A percentile compares a stretch with the other conserved stretches of the same genome.
Evolutionary conservation across 2,113 vertebrate species (phyloP).

Genomic region (Maccullochella peelii): DNA sequence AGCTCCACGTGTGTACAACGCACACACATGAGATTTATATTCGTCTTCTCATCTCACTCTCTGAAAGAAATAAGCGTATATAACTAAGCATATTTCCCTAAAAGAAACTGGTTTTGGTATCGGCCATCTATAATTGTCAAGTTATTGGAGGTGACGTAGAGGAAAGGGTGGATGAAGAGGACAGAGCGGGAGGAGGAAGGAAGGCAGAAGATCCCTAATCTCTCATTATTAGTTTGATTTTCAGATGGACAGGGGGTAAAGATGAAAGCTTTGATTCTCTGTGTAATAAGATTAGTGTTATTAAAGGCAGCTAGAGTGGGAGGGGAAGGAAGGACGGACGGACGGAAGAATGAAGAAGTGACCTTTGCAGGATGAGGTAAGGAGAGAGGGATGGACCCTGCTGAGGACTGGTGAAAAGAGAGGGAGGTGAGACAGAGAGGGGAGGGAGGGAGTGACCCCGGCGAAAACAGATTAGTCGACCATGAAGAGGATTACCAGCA

Average conservation of each 20-base stretch:
- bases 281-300: slow-evolving; percentile 66
- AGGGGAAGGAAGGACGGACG: slow-evolving; percentile 1
- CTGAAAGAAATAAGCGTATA: neutral
- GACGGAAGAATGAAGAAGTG: slow-evolving; percentile 29
- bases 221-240: slow-evolving; percentile 63
- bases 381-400: slow-evolving; percentile 37
- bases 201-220: slow-evolving; percentile 31
- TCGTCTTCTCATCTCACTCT: too few relatives aligned
- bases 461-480: slow-evolving; percentile 74
- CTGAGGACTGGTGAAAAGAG: slow-evolving; percentile 31
- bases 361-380: slow-evolving; percentile 60
- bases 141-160: neutral
- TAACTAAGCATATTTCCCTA: neutral
- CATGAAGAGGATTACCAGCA: slow-evolving; percentile 77
- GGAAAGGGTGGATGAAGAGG: neutral
- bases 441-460: slow-evolving; percentile 42
- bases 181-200: neutral
- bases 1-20: neutral
- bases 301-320: slow-evolving; percentile 42
- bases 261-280: slow-evolving; percentile 58
- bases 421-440: neutral
- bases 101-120: neutral
- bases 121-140: neutral
- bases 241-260: slow-evolving; percentile 59
- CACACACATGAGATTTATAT: neutral